Conservation (phyloP, 1,140 invertebrate genomes). For the Cyclina sinensis region DNA sequence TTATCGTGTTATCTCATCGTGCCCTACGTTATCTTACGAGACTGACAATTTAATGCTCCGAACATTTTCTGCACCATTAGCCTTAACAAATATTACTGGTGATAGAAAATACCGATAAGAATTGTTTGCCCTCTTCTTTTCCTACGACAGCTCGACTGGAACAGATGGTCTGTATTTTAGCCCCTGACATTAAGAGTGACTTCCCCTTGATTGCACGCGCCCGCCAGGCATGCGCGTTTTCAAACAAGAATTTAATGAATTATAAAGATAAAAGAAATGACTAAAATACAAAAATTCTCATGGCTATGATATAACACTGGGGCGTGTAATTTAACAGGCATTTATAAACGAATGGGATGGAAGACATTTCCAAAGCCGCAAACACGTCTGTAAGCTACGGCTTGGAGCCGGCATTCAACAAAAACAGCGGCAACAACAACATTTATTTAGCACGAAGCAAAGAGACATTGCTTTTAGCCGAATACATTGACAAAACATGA, state of each 20-base stretch:
- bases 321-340: neutral
- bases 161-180: conserved; percentile 47
- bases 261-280: conserved; percentile 30
- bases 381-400: too few relatives aligned
- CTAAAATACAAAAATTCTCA: neutral
- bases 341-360: neutral
- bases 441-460: too few relatives aligned
- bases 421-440: too few relatives aligned
- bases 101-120: conserved; percentile 2
- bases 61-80: conserved; percentile 34
- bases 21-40: neutral
- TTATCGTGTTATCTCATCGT: neutral
- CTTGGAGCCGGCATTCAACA: too few relatives aligned
- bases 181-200: conserved; percentile 28
- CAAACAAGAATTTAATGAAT: conserved; percentile 46
- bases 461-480: too few relatives aligned
- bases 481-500: too few relatives aligned
- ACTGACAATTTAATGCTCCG: conserved; percentile 37
- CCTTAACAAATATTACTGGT: conserved; percentile 27
- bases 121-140: neutral
- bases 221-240: conserved; percentile 6
- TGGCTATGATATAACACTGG: conserved; percentile 20
- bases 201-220: conserved; percentile 47
- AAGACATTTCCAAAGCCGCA: too few relatives aligned
- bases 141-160: neutral